These are phyloP conservation scores for Pseudomugil gertrudae DNA, from an alignment of 2,797 vertebrate species.

Conservation along the genomic window DNA sequence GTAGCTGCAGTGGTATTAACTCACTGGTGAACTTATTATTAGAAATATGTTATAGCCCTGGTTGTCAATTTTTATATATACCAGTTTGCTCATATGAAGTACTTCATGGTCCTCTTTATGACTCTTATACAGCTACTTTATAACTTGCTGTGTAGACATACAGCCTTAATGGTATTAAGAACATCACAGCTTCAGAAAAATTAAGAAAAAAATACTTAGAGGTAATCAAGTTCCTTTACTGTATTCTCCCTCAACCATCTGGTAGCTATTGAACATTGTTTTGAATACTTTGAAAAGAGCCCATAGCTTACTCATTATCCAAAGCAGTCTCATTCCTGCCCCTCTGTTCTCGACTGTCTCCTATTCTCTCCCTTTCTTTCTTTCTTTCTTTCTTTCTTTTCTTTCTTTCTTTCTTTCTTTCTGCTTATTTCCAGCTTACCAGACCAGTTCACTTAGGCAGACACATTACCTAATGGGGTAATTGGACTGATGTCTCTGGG, in stretches of 20 bases:
- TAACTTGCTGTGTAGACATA: conserved; percentile 37
- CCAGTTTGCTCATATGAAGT: conserved; percentile 32
- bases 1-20: conserved; percentile 25
- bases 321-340: conserved; percentile 47
- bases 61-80: conserved; percentile 43
- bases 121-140: conserved; percentile 29
- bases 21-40: conserved; percentile 35
- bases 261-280: conserved; percentile 71
- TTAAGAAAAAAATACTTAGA: conserved; percentile 63
- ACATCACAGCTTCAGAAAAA: conserved; percentile 58
- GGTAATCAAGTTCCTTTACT: conserved; percentile 63
- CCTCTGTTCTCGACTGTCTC: conserved; percentile 33
- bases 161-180: conserved; percentile 38
- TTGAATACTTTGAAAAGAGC: conserved; percentile 64
- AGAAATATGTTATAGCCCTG: conserved; percentile 28
- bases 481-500: conserved; percentile 73
- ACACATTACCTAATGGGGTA: conserved; percentile 75
- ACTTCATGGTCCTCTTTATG: conserved; percentile 41
- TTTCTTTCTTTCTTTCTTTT: conserved; percentile 23
- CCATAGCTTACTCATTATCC: conserved; percentile 61
- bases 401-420: conserved; percentile 18
- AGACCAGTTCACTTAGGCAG: conserved; percentile 72
- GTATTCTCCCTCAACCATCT: conserved; percentile 65
- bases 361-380: conserved; percentile 22
- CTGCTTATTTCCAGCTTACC: conserved; percentile 41